phyloP scores from a whole-genome alignment of 2,113 vertebrate species.

The Tetraodon nigroviridis region DNA sequence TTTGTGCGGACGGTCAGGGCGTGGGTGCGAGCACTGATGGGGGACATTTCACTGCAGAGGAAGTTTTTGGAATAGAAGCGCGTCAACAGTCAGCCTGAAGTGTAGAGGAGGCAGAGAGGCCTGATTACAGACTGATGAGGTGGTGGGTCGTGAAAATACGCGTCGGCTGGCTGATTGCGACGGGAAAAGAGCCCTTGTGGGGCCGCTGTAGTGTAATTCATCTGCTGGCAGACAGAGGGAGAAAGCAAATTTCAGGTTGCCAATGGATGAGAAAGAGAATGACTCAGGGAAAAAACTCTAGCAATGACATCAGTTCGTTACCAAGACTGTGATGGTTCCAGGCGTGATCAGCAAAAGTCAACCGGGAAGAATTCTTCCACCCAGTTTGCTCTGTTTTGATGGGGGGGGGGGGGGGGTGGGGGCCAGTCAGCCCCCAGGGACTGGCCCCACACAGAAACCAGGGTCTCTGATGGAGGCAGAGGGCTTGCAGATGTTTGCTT shows the following conservation, averaged over 20 bases:
- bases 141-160: slow-evolving; percentile 9
- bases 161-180: slow-evolving; percentile 15
- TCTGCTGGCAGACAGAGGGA: slow-evolving; percentile 24
- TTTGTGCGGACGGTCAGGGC: neutral
- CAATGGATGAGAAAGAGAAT: slow-evolving; percentile 27
- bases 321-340: slow-evolving; percentile 3
- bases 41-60: neutral
- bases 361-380: neutral
- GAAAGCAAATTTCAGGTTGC: slow-evolving; percentile 23
- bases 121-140: slow-evolving; percentile 28
- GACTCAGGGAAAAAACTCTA: slow-evolving; percentile 41
- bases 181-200: slow-evolving; percentile 17
- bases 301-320: slow-evolving; percentile 45
- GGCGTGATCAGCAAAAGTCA: neutral
- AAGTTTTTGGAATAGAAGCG: slow-evolving; percentile 25
- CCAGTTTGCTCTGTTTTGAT: neutral
- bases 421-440: slow-evolving; percentile 35
- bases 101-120: slow-evolving; percentile 16
- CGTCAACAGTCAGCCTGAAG: slow-evolving; percentile 47
- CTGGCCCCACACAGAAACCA: slow-evolving; percentile 36
- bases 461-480: slow-evolving; percentile 10
- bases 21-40: slow-evolving; percentile 1
- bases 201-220: slow-evolving; percentile 17
- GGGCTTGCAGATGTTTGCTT: neutral
- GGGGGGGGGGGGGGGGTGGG: too few relatives aligned